Base-by-base conservation (phyloP, 1,140 invertebrate species). In the Hesperophylax magnus region DNA sequence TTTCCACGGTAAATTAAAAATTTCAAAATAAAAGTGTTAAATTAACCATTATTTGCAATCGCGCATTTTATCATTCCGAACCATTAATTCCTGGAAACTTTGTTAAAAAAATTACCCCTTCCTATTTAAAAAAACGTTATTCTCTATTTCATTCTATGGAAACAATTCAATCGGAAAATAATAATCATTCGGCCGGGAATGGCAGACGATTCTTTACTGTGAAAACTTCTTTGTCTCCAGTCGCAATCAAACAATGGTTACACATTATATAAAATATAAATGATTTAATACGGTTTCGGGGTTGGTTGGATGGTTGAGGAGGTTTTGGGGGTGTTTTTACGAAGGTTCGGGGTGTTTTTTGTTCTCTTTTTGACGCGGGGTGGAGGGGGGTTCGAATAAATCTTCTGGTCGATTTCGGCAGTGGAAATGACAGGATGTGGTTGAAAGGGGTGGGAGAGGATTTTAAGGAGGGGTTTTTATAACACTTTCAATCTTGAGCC, bases 351-450 rank as follows among this genome's bases (percentile, higher is more conserved):
- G 72, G 15, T 76, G 72, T 76, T 76, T 76, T 76, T 76, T 76
- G 72, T 76, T 76, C 54, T 60, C 54, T 76, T 76, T 71, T 63
- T 20, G 31, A 52, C 27, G 47, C 15, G 47, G 39, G 39, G 27
- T 53, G 65, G 27, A 52, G 58, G 22, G 20, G 60, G 58, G 52
- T n/a, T 34, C 31, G 78, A 84, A 84, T 84, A 84, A 84, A 84
- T 84, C 82, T 84, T 81, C 78, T 78, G 82, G 80, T 81, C 82
- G 82, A 84, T 84, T 72, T 78, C 80, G 79, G 80, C 67, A 74
- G 22, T 84, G 82, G 72, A 79, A 81, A 81, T 84, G 82, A 84
- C 82, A 84, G 82, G 82, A 83, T 83, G 79, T 81, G 82, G 79
- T 77, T 65, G 47, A 58, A 71, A 80, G 69, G 61, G 75, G 79